These are phyloP conservation scores for Atrichornis clamosus DNA, from an alignment of 2,113 vertebrate species.

Conservation along the genomic window DNA sequence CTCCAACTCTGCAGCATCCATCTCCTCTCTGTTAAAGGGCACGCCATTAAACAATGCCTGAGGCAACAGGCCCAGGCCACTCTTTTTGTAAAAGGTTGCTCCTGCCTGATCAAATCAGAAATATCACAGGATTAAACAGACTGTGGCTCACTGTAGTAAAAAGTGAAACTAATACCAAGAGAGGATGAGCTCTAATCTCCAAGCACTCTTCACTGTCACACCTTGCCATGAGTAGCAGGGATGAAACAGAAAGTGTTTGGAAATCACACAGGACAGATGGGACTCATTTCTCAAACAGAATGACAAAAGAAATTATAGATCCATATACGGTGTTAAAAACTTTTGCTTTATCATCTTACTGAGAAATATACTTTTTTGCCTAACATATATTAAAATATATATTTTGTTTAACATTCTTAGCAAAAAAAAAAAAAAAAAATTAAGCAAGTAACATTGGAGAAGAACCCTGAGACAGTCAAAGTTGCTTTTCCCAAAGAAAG, in stretches of 20 bases:
- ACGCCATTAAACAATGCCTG: slow-evolving; percentile 93
- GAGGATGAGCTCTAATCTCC: background rate
- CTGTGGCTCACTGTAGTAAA: background rate
- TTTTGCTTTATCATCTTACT: background rate
- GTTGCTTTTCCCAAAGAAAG: background rate
- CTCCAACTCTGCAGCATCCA: slow-evolving; percentile 84
- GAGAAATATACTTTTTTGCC: background rate
- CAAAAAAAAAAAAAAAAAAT: background rate
- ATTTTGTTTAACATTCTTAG: background rate
- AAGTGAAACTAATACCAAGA: background rate
- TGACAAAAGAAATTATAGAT: background rate
- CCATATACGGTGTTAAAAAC: background rate
- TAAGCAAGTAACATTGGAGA: background rate
- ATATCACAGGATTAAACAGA: slow-evolving; percentile 56
- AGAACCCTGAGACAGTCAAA: background rate
- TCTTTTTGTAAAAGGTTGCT: slow-evolving; percentile 83
- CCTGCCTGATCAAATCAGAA: slow-evolving; percentile 80
- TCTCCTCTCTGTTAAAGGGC: slow-evolving; percentile 82
- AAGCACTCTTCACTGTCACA: background rate
- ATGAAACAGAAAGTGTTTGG: background rate
- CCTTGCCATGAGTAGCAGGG: background rate
- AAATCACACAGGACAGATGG: background rate
- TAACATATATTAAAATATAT: no score
- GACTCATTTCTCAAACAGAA: background rate
- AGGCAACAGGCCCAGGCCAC: slow-evolving; percentile 85